Base-by-base conservation (phyloP, 2,888 invertebrate species). In the Rhagonycha lutea region DNA sequence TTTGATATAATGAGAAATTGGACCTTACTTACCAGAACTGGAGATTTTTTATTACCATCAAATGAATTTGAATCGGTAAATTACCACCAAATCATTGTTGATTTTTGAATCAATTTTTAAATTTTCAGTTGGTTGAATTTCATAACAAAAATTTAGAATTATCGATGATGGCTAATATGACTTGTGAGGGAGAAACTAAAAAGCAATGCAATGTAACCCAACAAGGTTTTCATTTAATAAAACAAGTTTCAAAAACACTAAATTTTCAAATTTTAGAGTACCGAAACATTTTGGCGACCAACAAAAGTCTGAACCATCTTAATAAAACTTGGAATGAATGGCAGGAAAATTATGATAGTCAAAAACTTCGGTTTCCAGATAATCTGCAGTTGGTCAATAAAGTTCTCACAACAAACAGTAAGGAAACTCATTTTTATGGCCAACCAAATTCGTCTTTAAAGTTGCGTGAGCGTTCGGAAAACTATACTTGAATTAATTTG, bases 51-150 rank as follows among this genome's bases (percentile, higher is more conserved):
- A 63, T 80, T 91, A 69, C 87, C 88, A 2, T 88, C 89, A 32
- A 87, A 89, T n/a, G 89, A 90, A 80, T 90, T 89, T 89, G 89
- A 89, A 62, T 85, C 87, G 85, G 90, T 90, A 83, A 85, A 68
- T 62, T 47, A 62, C 7, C n/a, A 14, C 14, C 62, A 61, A 47
- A 28, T 18, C 32, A 14, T 63, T 67, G 18, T 61, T 11, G 7
- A 32, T 70, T n/a, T 65, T 61, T 68, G 4, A 24, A 12, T 68
- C 62, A 26, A 69, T 68, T 10, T 72, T 47, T 18, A 12, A 29
- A 78, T 79, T 29, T 9, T 4, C 72, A 82, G 81, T 61, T 81
- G 47, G 61, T 79, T 23, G 61, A 69, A 24, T 82, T 81, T 74
- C 68, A 77, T 61, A 81, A 82, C 77, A 68, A 69, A 47, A 78